Evolutionary conservation across 2,113 vertebrate species (phyloP), one percentile per base, ranked within the genome.

Genomic region (Charina bottae): DNA sequence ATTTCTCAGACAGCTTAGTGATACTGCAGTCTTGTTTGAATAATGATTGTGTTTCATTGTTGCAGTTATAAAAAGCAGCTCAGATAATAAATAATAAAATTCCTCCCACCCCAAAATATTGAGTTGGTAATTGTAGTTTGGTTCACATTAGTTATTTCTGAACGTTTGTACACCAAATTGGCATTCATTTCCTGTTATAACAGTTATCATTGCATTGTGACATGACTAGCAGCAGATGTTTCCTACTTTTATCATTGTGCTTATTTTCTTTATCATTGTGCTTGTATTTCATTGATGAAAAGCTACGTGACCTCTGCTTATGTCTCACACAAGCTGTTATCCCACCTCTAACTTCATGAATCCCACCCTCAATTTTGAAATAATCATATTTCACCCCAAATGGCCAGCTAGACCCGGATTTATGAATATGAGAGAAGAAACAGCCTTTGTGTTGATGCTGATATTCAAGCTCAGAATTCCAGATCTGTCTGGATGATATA

Each of bases 371-470:
- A 83, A 17, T 28, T 64, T n/a, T 28, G 10, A 23, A 37, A 85
- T 54, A 85, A 58, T 89, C 78, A 83, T 59, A 26, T n/a, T 54
- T 28, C 64, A 83, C 37, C 56, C 33, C n/a, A 59, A 68, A 83
- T 83, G 28, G 21, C 55, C 42, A 72, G 59, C 53, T 42, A 78
- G 89, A 53, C 23, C 15, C 0, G 0, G 26, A 0, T 13, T 0
- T 8, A n/a, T 6, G 6, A 46, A n/a, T 0, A 46, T 21, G 0
- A 23, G 46, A 59, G 0, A 26, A 19, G 2, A 89, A 13, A 17
- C 83, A 55, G 59, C 46, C 83, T 19, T 19, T n/a, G 28, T 6
- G 0, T 17, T 2, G 0, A 0, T 10, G n/a, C 10, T 56, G 28
- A 24, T 0, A 33, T 83, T 46, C 7, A 55, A 4, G 1, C 9